phyloP scores from a whole-genome alignment of 1,140 invertebrate species.

The Cylas formicarius region DNA sequence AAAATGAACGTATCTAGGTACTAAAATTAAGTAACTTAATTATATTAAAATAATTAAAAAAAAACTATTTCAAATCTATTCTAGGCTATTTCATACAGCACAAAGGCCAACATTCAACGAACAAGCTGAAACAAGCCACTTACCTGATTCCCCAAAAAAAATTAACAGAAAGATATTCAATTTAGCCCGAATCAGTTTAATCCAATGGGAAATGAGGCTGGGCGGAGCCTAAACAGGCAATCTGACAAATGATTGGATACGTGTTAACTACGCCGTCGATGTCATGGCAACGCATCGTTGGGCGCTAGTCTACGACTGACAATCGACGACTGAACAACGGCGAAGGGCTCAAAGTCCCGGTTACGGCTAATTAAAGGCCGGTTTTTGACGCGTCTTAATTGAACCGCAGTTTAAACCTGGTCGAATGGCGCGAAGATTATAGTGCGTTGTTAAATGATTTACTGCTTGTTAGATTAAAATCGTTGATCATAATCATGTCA shows the following conservation, averaged over 20 bases:
- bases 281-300: constrained; percentile 40
- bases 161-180: constrained; percentile 44
- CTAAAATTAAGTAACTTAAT: too few species aligned
- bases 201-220: constrained; percentile 39
- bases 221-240: constrained; percentile 32
- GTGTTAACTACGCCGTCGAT: constrained; percentile 34
- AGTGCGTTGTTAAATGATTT: background rate
- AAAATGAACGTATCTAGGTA: too few species aligned
- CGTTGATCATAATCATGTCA: constrained; percentile 39
- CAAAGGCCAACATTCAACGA: constrained; percentile 18
- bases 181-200: constrained; percentile 42
- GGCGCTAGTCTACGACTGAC: constrained; percentile 31
- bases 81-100: too few species aligned
- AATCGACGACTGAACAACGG: too few species aligned
- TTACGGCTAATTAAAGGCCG: background rate
- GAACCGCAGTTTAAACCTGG: too few species aligned
- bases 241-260: constrained; percentile 38
- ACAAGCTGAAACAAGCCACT: constrained; percentile 28
- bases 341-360: background rate
- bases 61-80: too few species aligned
- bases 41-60: too few species aligned
- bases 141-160: constrained; percentile 36
- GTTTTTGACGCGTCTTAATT: background rate
- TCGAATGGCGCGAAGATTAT: too few species aligned
- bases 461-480: too few species aligned